Conservation (phyloP, 2,797 vertebrate genomes). For the Schizopygopsis pylzovi region DNA sequence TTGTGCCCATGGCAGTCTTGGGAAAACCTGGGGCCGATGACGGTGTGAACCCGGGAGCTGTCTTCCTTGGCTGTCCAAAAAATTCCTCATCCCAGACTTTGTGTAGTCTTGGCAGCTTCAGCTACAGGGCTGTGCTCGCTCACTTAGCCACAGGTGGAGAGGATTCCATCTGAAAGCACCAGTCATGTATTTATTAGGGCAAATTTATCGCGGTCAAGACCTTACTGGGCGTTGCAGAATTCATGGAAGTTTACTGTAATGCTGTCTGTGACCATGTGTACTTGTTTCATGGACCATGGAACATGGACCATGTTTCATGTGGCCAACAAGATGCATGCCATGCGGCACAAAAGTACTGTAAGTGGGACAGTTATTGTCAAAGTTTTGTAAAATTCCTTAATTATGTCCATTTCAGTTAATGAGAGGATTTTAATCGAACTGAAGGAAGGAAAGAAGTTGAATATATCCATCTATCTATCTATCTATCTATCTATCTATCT, state of each 20-base stretch:
- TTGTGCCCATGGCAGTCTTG: conserved; percentile 4
- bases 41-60: conserved; percentile 5
- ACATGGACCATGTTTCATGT: neutral
- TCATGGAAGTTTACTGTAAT: neutral
- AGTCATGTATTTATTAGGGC: neutral
- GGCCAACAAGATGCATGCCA: neutral
- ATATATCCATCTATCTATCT: neutral
- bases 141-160: conserved; percentile 38
- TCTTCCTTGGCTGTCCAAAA: conserved; percentile 40
- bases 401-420: neutral
- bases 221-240: neutral
- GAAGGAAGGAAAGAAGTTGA: neutral
- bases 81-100: conserved; percentile 42
- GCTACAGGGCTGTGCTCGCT: neutral
- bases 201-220: conserved; percentile 10
- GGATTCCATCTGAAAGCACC: conserved; percentile 2
- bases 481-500: too few species aligned
- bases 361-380: conserved; percentile 32
- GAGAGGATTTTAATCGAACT: neutral
- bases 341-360: conserved; percentile 57
- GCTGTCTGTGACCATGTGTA: neutral
- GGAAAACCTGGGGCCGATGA: conserved; percentile 1
- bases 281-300: neutral
- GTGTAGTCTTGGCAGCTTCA: conserved; percentile 42
- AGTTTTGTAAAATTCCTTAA: neutral